A percentile compares a stretch with the other conserved stretches of the same genome.
These are phyloP conservation scores for Notarius quadriscutis DNA, from an alignment of 2,113 vertebrate genomes.

Conservation along the genomic window DNA sequence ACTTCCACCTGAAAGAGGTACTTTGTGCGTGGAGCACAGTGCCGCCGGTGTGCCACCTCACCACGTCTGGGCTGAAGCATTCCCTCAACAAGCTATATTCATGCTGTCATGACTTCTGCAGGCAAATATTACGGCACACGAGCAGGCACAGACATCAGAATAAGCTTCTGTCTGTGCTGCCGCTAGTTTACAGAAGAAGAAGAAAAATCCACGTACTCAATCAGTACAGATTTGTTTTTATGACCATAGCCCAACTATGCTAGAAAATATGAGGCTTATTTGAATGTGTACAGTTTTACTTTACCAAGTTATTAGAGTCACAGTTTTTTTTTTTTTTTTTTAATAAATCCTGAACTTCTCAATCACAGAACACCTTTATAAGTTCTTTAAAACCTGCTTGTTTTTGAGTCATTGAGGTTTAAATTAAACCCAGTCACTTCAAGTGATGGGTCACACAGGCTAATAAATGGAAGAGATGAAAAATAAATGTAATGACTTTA, in stretches of 20 bases:
- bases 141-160: slow-evolving; percentile 28
- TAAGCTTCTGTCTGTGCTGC: slow-evolving; percentile 30
- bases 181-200: neutral
- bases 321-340: neutral
- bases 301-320: neutral
- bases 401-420: neutral
- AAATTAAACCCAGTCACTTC: neutral
- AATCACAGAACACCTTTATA: neutral
- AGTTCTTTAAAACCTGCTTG: neutral
- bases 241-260: neutral
- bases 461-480: neutral
- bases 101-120: slow-evolving; percentile 26
- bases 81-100: slow-evolving; percentile 15
- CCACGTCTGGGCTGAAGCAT: slow-evolving; percentile 8
- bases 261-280: neutral
- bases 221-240: neutral
- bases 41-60: slow-evolving; percentile 21
- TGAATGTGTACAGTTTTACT: too few relatives aligned
- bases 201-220: neutral
- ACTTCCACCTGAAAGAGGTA: slow-evolving; percentile 41
- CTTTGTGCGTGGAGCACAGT: slow-evolving; percentile 46
- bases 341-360: neutral
- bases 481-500: neutral
- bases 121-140: slow-evolving; percentile 32
- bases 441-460: neutral